phyloP scores from a whole-genome alignment of 1,140 invertebrate species.

The Hyles vespertilio region DNA sequence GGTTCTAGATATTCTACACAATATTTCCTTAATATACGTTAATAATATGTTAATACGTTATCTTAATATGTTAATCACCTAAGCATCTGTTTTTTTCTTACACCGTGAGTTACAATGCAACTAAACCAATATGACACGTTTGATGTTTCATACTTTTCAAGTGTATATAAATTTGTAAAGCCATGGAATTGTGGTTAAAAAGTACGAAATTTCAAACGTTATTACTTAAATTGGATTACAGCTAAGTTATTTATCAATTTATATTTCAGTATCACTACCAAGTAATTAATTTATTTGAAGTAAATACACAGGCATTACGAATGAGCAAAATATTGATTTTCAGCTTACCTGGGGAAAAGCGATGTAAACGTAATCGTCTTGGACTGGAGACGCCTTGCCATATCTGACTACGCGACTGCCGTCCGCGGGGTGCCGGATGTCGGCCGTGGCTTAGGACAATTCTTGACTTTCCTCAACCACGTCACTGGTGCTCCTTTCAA shows the following conservation, averaged over 20 bases:
- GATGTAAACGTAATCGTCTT: conserved; percentile 39
- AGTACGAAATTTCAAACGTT: too few relatives aligned
- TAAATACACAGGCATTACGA: neutral
- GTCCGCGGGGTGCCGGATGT: conserved; percentile 35
- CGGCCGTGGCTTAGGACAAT: conserved; percentile 58
- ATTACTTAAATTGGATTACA: too few relatives aligned
- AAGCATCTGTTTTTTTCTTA: too few relatives aligned
- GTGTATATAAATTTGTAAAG: too few relatives aligned
- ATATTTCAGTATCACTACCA: too few relatives aligned
- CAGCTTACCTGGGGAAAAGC: conserved; percentile 30
- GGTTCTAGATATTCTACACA: neutral
- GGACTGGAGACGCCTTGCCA: conserved; percentile 43
- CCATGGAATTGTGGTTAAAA: too few relatives aligned
- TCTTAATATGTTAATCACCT: too few relatives aligned
- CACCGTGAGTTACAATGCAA: neutral
- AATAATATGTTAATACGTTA: too few relatives aligned
- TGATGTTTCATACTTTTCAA: too few relatives aligned
- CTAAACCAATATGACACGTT: neutral
- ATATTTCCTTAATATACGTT: too few relatives aligned
- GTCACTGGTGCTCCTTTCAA: conserved; percentile 42
- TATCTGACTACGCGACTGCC: conserved; percentile 32
- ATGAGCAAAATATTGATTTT: neutral
- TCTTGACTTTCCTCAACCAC: conserved; percentile 65
- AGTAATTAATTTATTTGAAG: too few relatives aligned
- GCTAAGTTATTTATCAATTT: too few relatives aligned